phyloP scores from a whole-genome alignment of 2,113 vertebrate genomes.

The Seriola quinqueradiata region DNA sequence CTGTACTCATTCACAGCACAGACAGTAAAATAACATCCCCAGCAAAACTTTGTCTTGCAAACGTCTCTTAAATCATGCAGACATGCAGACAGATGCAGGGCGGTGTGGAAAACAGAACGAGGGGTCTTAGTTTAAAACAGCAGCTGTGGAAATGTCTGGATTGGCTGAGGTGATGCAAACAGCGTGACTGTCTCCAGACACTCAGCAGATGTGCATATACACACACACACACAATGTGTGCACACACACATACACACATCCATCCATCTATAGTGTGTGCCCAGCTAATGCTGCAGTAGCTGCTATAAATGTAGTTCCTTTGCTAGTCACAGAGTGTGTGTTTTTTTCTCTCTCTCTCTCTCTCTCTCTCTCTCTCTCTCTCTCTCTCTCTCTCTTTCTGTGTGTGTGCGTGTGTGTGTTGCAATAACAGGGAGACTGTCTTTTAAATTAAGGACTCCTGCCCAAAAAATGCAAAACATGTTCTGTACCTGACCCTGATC shows the following conservation, averaged over 20 bases:
- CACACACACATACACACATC: constrained; percentile 9
- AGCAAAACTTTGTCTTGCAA: neutral
- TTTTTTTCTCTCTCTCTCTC: neutral
- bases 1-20: neutral
- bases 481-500: neutral
- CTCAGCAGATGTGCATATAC: constrained; percentile 36
- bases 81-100: constrained; percentile 5
- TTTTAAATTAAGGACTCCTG: neutral
- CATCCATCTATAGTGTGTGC: constrained; percentile 10
- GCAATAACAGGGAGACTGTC: neutral
- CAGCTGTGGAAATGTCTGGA: constrained; percentile 64
- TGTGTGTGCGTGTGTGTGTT: neutral
- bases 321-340: constrained; percentile 6
- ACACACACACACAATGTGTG: constrained; percentile 3
- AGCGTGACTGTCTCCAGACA: constrained; percentile 54
- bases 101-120: constrained; percentile 42
- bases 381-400: too few relatives aligned
- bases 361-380: too few relatives aligned
- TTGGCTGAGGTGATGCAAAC: constrained; percentile 56
- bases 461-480: neutral
- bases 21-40: neutral
- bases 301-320: constrained; percentile 34
- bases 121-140: constrained; percentile 36
- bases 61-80: neutral
- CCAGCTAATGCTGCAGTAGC: constrained; percentile 27